These are phyloP conservation scores for Chrysemys picta DNA, from an alignment of 2,113 vertebrate species.

Conservation along the genomic window DNA sequence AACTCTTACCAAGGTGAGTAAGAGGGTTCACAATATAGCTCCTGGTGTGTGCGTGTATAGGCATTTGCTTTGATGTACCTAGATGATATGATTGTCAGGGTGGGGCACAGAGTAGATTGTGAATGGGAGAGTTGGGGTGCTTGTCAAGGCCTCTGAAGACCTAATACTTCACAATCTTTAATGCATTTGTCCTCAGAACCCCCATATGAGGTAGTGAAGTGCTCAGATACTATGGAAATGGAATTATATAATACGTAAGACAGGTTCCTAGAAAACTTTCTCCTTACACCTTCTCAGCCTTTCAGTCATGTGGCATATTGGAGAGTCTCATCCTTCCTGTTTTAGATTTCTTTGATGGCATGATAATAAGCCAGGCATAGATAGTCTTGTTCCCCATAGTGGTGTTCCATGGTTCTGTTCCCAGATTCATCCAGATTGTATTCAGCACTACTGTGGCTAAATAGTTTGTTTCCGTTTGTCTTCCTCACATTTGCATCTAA, in stretches of 20 bases:
- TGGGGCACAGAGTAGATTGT: too few species aligned
- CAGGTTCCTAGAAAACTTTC: background rate
- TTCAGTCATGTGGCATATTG: background rate
- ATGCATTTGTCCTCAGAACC: too few species aligned
- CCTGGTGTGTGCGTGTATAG: background rate
- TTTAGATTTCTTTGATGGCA: background rate
- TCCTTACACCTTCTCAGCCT: background rate
- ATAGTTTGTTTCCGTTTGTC: background rate
- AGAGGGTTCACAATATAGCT: background rate
- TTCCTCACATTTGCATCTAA: background rate
- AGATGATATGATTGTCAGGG: too few species aligned
- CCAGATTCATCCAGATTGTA: background rate
- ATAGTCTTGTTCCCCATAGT: background rate
- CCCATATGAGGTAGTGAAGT: too few species aligned
- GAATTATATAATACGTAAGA: background rate
- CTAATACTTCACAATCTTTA: too few species aligned
- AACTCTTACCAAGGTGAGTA: background rate
- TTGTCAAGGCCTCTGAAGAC: background rate
- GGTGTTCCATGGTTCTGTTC: background rate
- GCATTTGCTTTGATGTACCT: background rate
- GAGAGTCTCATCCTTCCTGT: background rate
- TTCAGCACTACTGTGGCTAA: background rate
- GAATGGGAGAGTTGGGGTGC: background rate
- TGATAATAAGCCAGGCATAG: background rate
- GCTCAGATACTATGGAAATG: background rate